A percentile compares a stretch with the other conserved stretches of the same genome.
Evolutionary conservation across 2,888 invertebrate genomes (phyloP).

Genomic region (Tortricodes alternella): DNA sequence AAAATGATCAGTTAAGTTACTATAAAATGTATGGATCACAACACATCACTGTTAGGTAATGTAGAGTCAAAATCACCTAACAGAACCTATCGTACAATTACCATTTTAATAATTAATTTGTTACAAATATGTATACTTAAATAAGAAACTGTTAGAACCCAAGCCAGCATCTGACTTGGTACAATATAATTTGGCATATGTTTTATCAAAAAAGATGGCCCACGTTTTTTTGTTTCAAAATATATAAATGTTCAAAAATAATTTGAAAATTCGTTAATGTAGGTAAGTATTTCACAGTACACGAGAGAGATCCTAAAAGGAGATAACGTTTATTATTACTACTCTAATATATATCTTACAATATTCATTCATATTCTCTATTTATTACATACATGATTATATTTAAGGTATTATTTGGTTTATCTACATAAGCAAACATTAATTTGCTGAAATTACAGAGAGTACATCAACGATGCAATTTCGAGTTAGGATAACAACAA

Average conservation of each 20-base stretch:
- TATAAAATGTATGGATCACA: conserved; percentile 43
- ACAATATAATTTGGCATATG: conserved; percentile 65
- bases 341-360: conserved; percentile 65
- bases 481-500: conserved; percentile 9
- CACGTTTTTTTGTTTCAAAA: conserved; percentile 52
- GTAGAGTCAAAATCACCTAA: conserved; percentile 27
- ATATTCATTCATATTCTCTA: conserved; percentile 68
- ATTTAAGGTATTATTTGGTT: conserved; percentile 53
- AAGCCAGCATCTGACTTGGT: conserved; percentile 45
- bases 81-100: conserved; percentile 25
- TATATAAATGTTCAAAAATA: conserved; percentile 51
- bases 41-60: conserved; percentile 38
- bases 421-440: conserved; percentile 61
- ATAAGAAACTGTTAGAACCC: conserved; percentile 40
- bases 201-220: conserved; percentile 61
- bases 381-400: conserved; percentile 70
- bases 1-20: conserved; percentile 24
- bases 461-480: conserved; percentile 27
- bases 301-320: conserved; percentile 59
- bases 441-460: conserved; percentile 28
- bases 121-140: conserved; percentile 19
- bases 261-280: conserved; percentile 58
- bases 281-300: conserved; percentile 51
- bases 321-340: conserved; percentile 52
- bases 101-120: conserved; percentile 23